Evolutionary conservation across 2,113 vertebrate genomes (phyloP).

Genomic region (Pogona vitticeps): DNA sequence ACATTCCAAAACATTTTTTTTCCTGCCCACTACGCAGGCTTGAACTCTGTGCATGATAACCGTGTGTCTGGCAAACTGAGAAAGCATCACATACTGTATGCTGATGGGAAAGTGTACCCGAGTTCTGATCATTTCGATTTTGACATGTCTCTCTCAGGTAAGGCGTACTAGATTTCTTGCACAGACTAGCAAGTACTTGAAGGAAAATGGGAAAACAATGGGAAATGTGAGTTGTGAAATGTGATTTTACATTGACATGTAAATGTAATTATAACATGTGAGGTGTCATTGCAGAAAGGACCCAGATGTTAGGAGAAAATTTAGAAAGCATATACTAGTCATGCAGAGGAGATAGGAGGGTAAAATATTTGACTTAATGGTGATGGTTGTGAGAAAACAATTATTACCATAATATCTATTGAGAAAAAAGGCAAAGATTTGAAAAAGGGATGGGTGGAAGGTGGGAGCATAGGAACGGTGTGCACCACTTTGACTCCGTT

Average conservation of each 20-base stretch:
- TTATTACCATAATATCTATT: background rate
- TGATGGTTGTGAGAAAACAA: background rate
- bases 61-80: background rate
- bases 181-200: background rate
- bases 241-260: background rate
- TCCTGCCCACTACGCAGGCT: slow-evolving; percentile 25
- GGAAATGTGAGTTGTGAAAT: background rate
- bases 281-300: background rate
- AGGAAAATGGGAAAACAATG: background rate
- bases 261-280: too few relatives aligned
- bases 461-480: background rate
- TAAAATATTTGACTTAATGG: slow-evolving; percentile 25
- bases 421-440: background rate
- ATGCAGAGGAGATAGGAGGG: background rate
- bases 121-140: slow-evolving; percentile 14
- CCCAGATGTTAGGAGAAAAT: background rate
- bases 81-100: slow-evolving; percentile 1
- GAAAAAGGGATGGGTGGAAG: background rate
- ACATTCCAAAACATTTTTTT: slow-evolving; percentile 22
- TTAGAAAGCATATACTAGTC: background rate
- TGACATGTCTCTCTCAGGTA: slow-evolving; percentile 66
- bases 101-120: background rate
- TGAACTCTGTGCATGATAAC: slow-evolving; percentile 24
- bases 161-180: slow-evolving; percentile 43
- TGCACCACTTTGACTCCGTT: slow-evolving; percentile 28